A percentile compares a stretch with the other conserved stretches of the same genome.
These are phyloP conservation scores for Agrypnus murinus DNA, from an alignment of 2,888 invertebrate species.

Conservation along the genomic window DNA sequence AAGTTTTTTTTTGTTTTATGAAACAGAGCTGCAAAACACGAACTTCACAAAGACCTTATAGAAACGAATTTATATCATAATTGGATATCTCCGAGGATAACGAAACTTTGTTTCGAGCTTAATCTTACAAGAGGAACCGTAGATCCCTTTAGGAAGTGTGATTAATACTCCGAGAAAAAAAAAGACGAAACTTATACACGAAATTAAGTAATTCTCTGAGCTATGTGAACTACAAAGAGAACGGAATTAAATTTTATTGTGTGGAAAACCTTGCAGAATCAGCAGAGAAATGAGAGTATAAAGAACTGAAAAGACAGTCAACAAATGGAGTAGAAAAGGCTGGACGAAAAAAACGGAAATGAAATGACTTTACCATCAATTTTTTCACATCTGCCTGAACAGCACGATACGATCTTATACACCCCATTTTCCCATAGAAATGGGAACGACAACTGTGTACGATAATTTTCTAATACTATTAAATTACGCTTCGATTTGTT, in stretches of 20 bases:
- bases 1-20: constrained; percentile 31
- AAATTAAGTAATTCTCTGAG: constrained; percentile 58
- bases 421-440: constrained; percentile 44
- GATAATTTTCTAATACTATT: constrained; percentile 45
- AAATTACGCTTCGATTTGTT: constrained; percentile 43
- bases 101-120: constrained; percentile 36
- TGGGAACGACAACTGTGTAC: constrained; percentile 42
- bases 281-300: constrained; percentile 54
- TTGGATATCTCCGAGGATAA: constrained; percentile 42
- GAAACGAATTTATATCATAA: constrained; percentile 43
- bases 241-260: constrained; percentile 61
- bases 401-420: constrained; percentile 48
- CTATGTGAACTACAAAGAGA: constrained; percentile 58
- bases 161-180: constrained; percentile 23
- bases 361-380: constrained; percentile 57
- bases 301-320: constrained; percentile 56
- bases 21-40: constrained; percentile 24
- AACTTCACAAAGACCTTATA: constrained; percentile 33
- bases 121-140: constrained; percentile 40
- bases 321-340: constrained; percentile 59
- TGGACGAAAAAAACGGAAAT: constrained; percentile 57
- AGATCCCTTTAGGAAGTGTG: constrained; percentile 33
- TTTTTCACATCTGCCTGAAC: constrained; percentile 53
- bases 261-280: constrained; percentile 61
- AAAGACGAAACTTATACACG: constrained; percentile 31